A percentile compares a stretch with the other conserved stretches of the same genome.
These are phyloP conservation scores for Agrypnia vestita DNA, from an alignment of 1,140 invertebrate genomes.

Conservation along the genomic window DNA sequence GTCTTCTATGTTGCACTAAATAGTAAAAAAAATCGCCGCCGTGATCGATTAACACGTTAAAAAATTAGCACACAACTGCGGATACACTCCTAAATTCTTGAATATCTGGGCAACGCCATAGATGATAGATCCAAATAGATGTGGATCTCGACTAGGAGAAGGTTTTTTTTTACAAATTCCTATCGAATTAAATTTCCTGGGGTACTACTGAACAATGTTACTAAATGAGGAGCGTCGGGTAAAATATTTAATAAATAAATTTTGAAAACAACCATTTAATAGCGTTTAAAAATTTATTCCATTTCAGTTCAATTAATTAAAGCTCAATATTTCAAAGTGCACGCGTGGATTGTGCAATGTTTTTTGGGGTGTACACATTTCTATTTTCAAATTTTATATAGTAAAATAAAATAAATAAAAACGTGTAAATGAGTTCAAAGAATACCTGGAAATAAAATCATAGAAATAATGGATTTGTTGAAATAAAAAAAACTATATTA, in stretches of 20 bases:
- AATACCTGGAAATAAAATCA: neutral
- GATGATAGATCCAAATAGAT: slow-evolving; percentile 47
- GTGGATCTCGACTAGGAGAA: slow-evolving; percentile 23
- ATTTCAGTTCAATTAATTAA: too few relatives aligned
- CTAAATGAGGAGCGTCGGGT: too few relatives aligned
- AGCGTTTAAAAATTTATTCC: too few relatives aligned
- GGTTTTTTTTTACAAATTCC: slow-evolving; percentile 20
- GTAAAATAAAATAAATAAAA: neutral
- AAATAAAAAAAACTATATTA: neutral
- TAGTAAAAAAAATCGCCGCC: slow-evolving; percentile 31
- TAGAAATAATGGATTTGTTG: neutral
- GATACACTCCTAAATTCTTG: slow-evolving; percentile 49
- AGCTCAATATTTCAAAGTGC: too few relatives aligned
- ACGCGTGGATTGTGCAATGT: too few relatives aligned
- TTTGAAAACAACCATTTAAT: too few relatives aligned
- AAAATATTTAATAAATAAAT: too few relatives aligned
- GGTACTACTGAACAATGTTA: too few relatives aligned
- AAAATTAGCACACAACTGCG: slow-evolving; percentile 45
- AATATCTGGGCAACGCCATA: slow-evolving; percentile 54
- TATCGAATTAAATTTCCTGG: neutral
- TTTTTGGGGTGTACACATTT: too few relatives aligned
- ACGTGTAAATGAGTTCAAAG: neutral
- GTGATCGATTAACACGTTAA: slow-evolving; percentile 54
- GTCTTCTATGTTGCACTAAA: slow-evolving; percentile 15
- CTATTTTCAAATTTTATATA: too few relatives aligned